These are phyloP conservation scores for Triplophysa dalaica DNA, from an alignment of 2,113 vertebrate species.

Conservation along the genomic window DNA sequence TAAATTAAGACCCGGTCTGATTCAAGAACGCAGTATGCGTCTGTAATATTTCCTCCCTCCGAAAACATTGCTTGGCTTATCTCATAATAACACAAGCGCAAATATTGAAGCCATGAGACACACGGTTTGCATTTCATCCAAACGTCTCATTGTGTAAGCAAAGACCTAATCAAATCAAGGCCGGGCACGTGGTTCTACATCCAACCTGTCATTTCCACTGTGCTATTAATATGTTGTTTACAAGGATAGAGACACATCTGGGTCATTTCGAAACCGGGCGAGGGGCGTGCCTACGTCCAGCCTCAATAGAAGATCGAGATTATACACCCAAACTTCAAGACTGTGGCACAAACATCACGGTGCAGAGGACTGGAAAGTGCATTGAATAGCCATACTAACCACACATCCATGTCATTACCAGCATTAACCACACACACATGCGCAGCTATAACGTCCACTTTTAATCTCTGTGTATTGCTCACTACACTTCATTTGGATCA, in stretches of 20 bases:
- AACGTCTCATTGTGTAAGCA: conserved; percentile 31
- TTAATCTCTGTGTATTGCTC: neutral
- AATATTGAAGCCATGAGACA: conserved; percentile 14
- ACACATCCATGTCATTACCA: neutral
- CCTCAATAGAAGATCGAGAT: conserved; percentile 19
- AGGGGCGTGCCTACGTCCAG: neutral
- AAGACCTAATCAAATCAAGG: conserved; percentile 40
- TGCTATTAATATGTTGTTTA: conserved; percentile 47
- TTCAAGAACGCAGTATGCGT: neutral
- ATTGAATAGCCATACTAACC: neutral
- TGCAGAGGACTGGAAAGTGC: neutral
- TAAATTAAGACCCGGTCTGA: neutral
- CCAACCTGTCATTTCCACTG: conserved; percentile 17
- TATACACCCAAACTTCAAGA: conserved; percentile 4
- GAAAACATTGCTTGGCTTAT: conserved; percentile 7
- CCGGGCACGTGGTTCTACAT: conserved; percentile 7
- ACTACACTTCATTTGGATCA: neutral
- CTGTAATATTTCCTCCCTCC: conserved; percentile 15
- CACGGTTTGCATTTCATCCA: neutral
- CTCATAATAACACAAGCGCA: conserved; percentile 1
- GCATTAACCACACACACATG: neutral
- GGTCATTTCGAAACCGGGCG: conserved; percentile 14
- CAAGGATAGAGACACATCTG: conserved; percentile 40
- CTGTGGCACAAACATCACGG: neutral
- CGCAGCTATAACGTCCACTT: neutral